phyloP scores from a whole-genome alignment of 92 coral and sea anemone species.

The Montipora capitata region DNA sequence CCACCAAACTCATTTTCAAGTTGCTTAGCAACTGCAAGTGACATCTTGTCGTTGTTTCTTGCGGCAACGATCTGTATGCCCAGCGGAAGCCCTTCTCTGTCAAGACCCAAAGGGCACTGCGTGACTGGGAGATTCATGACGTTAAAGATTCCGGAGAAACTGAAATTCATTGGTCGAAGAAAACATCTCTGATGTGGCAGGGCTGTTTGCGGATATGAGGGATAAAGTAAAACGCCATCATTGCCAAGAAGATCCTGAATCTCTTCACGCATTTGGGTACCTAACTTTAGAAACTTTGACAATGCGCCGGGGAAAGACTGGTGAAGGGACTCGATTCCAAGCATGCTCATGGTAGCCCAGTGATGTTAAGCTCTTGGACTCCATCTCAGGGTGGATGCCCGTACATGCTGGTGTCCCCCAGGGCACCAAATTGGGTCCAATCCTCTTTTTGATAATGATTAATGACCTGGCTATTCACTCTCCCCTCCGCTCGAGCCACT shows the following conservation, averaged over 20 bases:
- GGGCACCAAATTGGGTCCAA: too few species aligned
- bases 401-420: too few species aligned
- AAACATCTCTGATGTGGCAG: slow-evolving; percentile 77
- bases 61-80: slow-evolving; percentile 90
- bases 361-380: too few species aligned
- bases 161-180: slow-evolving; percentile 83
- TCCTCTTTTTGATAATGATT: too few species aligned
- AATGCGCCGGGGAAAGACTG: slow-evolving; percentile 26
- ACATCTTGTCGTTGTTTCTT: slow-evolving; percentile 83
- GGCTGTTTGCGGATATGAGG: slow-evolving; percentile 88
- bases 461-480: too few species aligned
- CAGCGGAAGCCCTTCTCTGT: slow-evolving; percentile 87
- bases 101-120: slow-evolving; percentile 93
- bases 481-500: too few species aligned
- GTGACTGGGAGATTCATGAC: slow-evolving; percentile 88
- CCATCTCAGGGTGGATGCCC: too few species aligned
- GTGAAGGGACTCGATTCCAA: slow-evolving; percentile 66
- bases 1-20: slow-evolving; percentile 85
- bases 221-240: slow-evolving; percentile 83
- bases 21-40: slow-evolving; percentile 86
- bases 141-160: slow-evolving; percentile 87
- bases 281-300: slow-evolving; percentile 80
- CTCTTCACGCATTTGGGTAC: slow-evolving; percentile 75
- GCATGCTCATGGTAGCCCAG: slow-evolving; percentile 78
- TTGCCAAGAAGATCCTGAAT: slow-evolving; percentile 85